These are phyloP conservation scores for Ooceraea biroi DNA, from an alignment of 1,140 invertebrate species.

Conservation along the genomic window DNA sequence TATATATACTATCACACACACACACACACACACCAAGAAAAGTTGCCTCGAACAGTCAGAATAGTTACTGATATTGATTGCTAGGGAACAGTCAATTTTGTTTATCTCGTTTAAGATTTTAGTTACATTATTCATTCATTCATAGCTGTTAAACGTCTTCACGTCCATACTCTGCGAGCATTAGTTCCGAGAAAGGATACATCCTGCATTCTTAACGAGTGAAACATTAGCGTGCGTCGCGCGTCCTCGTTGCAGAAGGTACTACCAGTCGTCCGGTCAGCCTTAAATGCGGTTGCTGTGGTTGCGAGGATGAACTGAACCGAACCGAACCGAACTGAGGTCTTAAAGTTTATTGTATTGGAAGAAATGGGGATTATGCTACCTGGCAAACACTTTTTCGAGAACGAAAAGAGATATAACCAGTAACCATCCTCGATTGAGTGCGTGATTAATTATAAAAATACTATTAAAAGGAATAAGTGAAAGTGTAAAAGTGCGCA, in stretches of 20 bases:
- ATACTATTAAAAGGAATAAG: conserved; percentile 64
- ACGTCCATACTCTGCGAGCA: conserved; percentile 50
- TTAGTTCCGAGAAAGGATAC: conserved; percentile 56
- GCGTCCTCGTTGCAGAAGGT: conserved; percentile 48
- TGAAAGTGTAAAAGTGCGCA: conserved; percentile 71
- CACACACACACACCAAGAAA: conserved; percentile 20
- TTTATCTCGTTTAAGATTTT: conserved; percentile 59
- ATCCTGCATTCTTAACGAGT: conserved; percentile 42
- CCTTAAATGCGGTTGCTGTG: conserved; percentile 53
- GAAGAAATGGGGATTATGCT: conserved; percentile 51
- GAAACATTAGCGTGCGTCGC: conserved; percentile 29
- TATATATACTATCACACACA: conserved; percentile 2
- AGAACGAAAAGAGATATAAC: conserved; percentile 68
- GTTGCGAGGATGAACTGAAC: conserved; percentile 60
- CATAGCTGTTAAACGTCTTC: conserved; percentile 62
- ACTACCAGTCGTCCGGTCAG: conserved; percentile 62
- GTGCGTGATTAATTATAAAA: conserved; percentile 75
- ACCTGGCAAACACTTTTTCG: conserved; percentile 57
- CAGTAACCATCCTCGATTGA: conserved; percentile 70
- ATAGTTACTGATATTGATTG: conserved; percentile 33
- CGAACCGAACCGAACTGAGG: conserved; percentile 66
- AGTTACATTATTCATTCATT: conserved; percentile 49
- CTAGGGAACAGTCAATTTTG: conserved; percentile 42
- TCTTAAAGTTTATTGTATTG: conserved; percentile 69
- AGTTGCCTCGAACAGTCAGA: conserved; percentile 34